phyloP scores from a whole-genome alignment of 2,797 vertebrate species.

The Cirrhinus molitorella region DNA sequence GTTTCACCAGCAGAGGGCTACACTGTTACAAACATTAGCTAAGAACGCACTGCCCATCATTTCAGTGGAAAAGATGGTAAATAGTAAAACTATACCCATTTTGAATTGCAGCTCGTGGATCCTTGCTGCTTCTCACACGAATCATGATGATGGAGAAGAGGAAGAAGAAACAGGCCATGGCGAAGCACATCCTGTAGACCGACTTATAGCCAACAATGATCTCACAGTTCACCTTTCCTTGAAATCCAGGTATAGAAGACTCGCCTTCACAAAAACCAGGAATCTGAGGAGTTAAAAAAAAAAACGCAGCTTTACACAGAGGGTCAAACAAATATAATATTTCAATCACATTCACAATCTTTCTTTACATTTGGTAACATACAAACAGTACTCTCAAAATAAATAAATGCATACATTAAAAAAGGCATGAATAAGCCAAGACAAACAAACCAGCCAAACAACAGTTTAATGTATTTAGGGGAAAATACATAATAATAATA shows the following conservation, averaged over 20 bases:
- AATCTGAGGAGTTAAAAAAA: conserved; percentile 76
- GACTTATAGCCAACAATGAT: conserved; percentile 90
- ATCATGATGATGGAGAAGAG: conserved; percentile 89
- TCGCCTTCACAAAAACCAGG: conserved; percentile 87
- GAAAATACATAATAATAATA: too few species aligned
- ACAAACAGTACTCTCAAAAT: not conserved
- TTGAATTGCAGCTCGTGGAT: conserved; percentile 85
- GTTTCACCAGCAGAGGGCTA: conserved; percentile 65
- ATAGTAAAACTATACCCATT: conserved; percentile 80
- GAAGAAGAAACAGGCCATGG: conserved; percentile 89
- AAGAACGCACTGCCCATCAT: not conserved
- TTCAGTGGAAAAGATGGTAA: not conserved
- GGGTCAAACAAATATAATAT: not conserved
- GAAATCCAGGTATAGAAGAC: conserved; percentile 53
- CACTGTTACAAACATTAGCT: not conserved
- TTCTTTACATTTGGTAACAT: not conserved
- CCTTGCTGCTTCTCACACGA: conserved; percentile 88
- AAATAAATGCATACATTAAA: not conserved
- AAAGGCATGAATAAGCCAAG: not conserved
- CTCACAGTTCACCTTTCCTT: conserved; percentile 81
- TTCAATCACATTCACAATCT: too few species aligned
- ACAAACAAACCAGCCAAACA: not conserved
- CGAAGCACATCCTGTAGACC: conserved; percentile 92
- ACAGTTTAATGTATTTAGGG: not conserved
- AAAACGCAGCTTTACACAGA: too few species aligned